A percentile compares a stretch with the other conserved stretches of the same genome.
Conservation (phyloP, 2,888 invertebrate species). For the Drosophila melanosoma region DNA sequence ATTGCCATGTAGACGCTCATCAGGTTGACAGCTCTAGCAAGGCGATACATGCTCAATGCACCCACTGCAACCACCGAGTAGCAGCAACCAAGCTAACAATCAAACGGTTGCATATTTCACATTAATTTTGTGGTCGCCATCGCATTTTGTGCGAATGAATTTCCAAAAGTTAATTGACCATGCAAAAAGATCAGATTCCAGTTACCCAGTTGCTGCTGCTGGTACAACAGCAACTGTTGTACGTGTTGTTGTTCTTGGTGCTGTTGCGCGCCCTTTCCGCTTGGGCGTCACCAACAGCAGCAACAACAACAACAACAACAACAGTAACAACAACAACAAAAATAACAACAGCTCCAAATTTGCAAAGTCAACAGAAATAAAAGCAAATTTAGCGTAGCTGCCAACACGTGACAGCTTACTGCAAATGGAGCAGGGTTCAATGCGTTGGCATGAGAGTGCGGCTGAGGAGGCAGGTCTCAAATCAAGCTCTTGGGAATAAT, state of each 20-base stretch:
- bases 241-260: constrained; percentile 6
- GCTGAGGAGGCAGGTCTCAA: not conserved
- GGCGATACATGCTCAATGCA: constrained; percentile 67
- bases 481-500: not conserved
- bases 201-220: constrained; percentile 25
- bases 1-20: constrained; percentile 76
- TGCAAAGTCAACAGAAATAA: constrained; percentile 52
- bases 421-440: constrained; percentile 34
- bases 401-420: constrained; percentile 60
- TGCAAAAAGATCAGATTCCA: constrained; percentile 75
- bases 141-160: constrained; percentile 55
- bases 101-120: constrained; percentile 58
- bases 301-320: not conserved
- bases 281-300: constrained; percentile 15
- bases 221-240: constrained; percentile 17
- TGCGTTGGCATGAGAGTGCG: too few species aligned
- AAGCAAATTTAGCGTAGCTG: constrained; percentile 58
- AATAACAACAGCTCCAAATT: constrained; percentile 40
- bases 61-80: constrained; percentile 41
- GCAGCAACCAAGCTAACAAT: constrained; percentile 13
- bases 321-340: constrained; percentile 17
- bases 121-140: constrained; percentile 60
- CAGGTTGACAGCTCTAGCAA: constrained; percentile 71
- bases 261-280: constrained; percentile 42
- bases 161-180: constrained; percentile 74